Conservation (phyloP, 2,797 vertebrate genomes). For the Scyliorhinus canicula region DNA sequence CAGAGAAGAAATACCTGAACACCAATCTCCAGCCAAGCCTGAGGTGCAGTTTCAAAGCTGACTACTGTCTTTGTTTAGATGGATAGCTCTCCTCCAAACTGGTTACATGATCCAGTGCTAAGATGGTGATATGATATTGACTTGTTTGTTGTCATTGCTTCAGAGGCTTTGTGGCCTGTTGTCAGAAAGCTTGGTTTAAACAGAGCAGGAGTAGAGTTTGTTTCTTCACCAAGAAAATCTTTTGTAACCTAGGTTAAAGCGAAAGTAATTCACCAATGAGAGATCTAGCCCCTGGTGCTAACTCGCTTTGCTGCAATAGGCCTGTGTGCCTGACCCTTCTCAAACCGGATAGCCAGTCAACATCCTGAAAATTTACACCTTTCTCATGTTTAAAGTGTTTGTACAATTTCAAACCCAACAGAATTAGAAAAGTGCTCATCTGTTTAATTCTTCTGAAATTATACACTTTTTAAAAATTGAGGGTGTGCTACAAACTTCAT, state of each 20-base stretch:
- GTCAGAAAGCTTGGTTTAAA: not conserved
- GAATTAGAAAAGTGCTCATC: not conserved
- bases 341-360: not conserved
- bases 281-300: not conserved
- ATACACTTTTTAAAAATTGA: not conserved
- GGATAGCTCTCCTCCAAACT: not conserved
- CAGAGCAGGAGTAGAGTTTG: not conserved
- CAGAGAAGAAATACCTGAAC: not conserved
- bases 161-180: not conserved
- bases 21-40: not conserved
- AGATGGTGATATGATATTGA: not conserved
- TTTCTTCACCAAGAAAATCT: not conserved
- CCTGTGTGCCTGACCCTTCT: not conserved
- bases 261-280: not conserved
- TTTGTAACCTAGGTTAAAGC: not conserved
- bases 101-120: not conserved
- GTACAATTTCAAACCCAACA: not conserved
- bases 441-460: not conserved
- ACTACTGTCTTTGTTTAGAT: not conserved
- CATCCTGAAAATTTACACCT: not conserved
- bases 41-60: not conserved
- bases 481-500: not conserved
- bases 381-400: not conserved
- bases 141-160: not conserved
- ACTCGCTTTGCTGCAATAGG: not conserved